These are phyloP conservation scores for Lepidochrysops patricia DNA, from an alignment of 2,888 invertebrate genomes.

Conservation along the genomic window DNA sequence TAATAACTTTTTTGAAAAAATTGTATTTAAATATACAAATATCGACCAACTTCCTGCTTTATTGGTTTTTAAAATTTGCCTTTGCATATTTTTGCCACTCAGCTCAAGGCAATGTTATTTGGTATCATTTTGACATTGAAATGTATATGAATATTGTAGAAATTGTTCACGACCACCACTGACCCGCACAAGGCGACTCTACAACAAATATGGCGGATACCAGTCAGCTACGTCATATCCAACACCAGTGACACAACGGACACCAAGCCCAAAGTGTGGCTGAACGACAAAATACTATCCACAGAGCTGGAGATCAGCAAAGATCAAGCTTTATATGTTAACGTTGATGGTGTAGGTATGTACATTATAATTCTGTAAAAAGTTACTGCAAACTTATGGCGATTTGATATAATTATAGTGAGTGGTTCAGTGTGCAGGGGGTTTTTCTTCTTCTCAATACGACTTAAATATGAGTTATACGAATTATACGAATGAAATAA, in stretches of 20 bases:
- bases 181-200: constrained; percentile 43
- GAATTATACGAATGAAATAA: too few relatives aligned
- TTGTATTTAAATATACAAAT: too few relatives aligned
- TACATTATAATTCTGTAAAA: constrained; percentile 11
- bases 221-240: constrained; percentile 61
- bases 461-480: too few relatives aligned
- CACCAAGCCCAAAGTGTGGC: constrained; percentile 47
- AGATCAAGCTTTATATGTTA: constrained; percentile 75
- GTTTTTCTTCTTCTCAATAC: too few relatives aligned
- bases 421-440: too few relatives aligned
- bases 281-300: constrained; percentile 33
- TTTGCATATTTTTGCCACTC: too few relatives aligned
- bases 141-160: constrained; percentile 31
- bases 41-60: too few relatives aligned
- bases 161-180: constrained; percentile 45
- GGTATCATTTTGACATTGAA: constrained; percentile 20
- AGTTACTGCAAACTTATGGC: too few relatives aligned
- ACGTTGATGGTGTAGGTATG: constrained; percentile 75
- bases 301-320: constrained; percentile 34
- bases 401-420: too few relatives aligned
- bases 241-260: constrained; percentile 32
- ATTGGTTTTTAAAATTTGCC: too few relatives aligned
- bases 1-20: too few relatives aligned
- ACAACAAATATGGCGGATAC: constrained; percentile 75
- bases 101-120: too few relatives aligned